Conservation (phyloP, 2,888 invertebrate genomes). For the Nymphalis urticae region DNA sequence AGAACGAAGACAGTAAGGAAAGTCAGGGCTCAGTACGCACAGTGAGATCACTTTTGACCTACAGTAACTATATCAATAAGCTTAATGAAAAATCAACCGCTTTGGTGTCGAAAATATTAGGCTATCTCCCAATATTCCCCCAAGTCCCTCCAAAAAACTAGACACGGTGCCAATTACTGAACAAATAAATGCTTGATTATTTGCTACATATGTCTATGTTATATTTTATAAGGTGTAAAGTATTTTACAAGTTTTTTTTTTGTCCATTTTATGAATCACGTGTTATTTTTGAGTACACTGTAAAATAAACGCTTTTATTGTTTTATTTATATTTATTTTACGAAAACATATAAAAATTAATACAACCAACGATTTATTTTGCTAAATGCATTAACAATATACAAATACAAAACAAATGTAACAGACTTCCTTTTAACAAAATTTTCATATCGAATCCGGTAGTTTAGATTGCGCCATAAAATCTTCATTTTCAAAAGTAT, state of each 20-base stretch:
- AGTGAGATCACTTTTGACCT: slow-evolving; percentile 53
- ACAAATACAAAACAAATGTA: not conserved
- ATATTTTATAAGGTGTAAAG: too few relatives aligned
- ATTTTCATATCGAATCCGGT: too few relatives aligned
- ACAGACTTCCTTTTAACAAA: too few relatives aligned
- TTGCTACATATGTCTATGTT: too few relatives aligned
- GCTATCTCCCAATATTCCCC: slow-evolving; percentile 59
- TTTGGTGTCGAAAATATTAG: slow-evolving; percentile 48
- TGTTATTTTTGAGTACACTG: slow-evolving; percentile 3
- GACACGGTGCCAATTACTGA: slow-evolving; percentile 3
- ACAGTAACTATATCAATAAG: slow-evolving; percentile 46
- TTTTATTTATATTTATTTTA: slow-evolving; percentile 7
- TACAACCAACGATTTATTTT: not conserved
- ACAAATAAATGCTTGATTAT: too few relatives aligned
- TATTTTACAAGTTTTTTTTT: too few relatives aligned
- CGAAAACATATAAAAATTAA: slow-evolving; percentile 9
- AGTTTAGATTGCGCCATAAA: too few relatives aligned
- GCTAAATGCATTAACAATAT: not conserved
- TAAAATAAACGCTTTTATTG: not conserved
- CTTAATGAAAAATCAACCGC: slow-evolving; percentile 47
- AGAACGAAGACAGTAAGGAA: slow-evolving; percentile 53
- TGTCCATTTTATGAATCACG: not conserved
- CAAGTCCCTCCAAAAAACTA: slow-evolving; percentile 43
- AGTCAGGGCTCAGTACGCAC: slow-evolving; percentile 45
- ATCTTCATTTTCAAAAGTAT: too few relatives aligned